These are phyloP conservation scores for Kryptolebias marmoratus DNA, from an alignment of 2,113 vertebrate species.

Conservation along the genomic window DNA sequence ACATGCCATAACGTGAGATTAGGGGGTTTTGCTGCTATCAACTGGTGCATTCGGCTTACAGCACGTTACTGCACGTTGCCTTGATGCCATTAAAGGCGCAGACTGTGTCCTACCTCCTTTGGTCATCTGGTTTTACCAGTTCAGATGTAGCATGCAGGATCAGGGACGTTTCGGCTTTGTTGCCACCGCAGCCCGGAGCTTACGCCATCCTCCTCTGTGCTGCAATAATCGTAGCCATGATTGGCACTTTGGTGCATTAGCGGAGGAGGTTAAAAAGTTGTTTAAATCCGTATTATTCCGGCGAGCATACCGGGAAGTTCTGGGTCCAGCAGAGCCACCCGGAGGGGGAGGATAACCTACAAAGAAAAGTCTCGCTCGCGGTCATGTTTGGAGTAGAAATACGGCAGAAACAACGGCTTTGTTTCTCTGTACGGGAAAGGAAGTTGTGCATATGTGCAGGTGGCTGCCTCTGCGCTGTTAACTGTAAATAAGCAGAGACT, in stretches of 20 bases:
- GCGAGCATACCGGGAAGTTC: not conserved
- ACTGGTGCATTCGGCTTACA: constrained; percentile 63
- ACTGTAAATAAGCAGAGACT: constrained; percentile 1
- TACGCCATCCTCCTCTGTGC: too few relatives aligned
- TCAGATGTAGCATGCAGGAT: constrained; percentile 22
- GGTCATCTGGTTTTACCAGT: constrained; percentile 6
- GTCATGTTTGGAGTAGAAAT: not conserved
- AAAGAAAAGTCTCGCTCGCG: not conserved
- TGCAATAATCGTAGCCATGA: constrained; percentile 16
- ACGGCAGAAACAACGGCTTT: not conserved
- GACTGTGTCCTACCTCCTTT: constrained; percentile 35
- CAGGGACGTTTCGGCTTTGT: too few relatives aligned
- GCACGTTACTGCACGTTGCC: constrained; percentile 70
- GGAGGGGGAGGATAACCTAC: not conserved
- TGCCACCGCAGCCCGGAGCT: too few relatives aligned
- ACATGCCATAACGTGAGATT: constrained; percentile 16
- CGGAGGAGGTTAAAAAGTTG: not conserved
- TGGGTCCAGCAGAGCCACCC: not conserved
- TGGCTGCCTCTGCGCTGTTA: not conserved
- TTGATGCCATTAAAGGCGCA: constrained; percentile 62
- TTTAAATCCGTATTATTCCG: not conserved
- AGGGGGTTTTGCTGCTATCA: constrained; percentile 40
- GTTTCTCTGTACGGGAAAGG: not conserved
- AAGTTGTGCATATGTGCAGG: not conserved
- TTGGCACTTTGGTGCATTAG: constrained; percentile 26